These are phyloP conservation scores for Pocillopora verrucosa DNA, from an alignment of 64 coral and sea anemone species.

Conservation along the genomic window DNA sequence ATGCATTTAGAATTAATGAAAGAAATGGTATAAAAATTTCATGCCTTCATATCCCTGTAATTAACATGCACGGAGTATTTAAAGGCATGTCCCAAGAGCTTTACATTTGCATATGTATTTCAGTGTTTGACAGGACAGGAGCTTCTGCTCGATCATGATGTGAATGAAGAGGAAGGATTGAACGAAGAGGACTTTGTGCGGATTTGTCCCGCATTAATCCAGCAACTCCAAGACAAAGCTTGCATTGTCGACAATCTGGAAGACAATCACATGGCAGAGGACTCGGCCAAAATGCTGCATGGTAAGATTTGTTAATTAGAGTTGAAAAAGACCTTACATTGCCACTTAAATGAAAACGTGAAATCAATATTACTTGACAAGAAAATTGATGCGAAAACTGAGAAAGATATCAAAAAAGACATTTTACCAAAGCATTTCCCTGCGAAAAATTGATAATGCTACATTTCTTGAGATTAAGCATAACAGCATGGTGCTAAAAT, in stretches of 20 bases:
- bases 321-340: not conserved
- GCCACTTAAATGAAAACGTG: too few species aligned
- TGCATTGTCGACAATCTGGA: not conserved
- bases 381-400: too few species aligned
- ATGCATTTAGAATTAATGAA: too few species aligned
- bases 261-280: not conserved
- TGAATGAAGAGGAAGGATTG: slow-evolving; percentile 21
- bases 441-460: too few species aligned
- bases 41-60: not conserved
- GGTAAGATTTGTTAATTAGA: not conserved
- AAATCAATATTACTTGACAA: too few species aligned
- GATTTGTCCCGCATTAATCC: slow-evolving; percentile 65
- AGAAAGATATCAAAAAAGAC: too few species aligned
- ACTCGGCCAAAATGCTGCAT: not conserved
- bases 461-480: too few species aligned
- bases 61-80: not conserved
- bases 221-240: slow-evolving; percentile 21
- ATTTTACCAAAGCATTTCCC: too few species aligned
- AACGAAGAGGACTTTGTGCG: slow-evolving; percentile 23
- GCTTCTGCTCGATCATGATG: slow-evolving; percentile 36
- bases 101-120: slow-evolving; percentile 2
- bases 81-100: not conserved
- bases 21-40: too few species aligned
- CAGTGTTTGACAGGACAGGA: slow-evolving; percentile 49
- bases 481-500: too few species aligned